phyloP scores from a whole-genome alignment of 2,888 invertebrate species.

The Yponomeuta malinellus region DNA sequence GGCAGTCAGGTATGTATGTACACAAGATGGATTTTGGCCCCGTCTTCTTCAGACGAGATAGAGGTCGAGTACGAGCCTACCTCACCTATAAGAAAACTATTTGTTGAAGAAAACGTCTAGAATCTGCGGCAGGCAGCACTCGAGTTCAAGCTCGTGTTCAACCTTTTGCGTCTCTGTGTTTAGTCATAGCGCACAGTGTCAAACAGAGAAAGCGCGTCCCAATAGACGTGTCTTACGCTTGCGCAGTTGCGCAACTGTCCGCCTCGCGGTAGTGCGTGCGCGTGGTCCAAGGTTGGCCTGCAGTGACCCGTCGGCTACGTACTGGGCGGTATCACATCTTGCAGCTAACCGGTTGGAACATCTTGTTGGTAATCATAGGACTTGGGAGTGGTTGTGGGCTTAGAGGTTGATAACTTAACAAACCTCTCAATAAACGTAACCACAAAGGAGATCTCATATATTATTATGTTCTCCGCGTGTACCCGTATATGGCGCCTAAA shows the following conservation, averaged over 20 bases:
- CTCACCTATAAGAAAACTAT: no score
- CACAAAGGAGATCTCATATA: no score
- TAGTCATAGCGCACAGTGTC: not conserved
- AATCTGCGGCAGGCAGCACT: not conserved
- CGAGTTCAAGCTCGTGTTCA: not conserved
- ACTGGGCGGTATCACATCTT: not conserved
- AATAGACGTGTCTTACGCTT: not conserved
- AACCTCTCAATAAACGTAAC: no score
- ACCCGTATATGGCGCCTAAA: no score
- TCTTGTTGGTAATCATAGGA: not conserved
- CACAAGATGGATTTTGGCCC: no score
- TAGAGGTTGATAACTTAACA: no score
- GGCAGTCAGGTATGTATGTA: no score
- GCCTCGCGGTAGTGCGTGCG: not conserved
- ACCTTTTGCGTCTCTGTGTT: not conserved
- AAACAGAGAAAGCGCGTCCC: slow-evolving; percentile 1
- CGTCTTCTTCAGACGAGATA: no score
- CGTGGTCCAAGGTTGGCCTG: not conserved
- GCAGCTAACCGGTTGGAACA: not conserved
- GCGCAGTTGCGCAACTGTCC: not conserved
- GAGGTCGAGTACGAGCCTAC: no score
- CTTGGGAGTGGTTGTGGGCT: no score
- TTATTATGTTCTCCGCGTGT: no score
- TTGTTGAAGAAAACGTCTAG: no score
- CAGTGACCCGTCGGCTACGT: not conserved